Evolutionary conservation across 2,113 vertebrate species (phyloP), one percentile per base, ranked within the genome.

Genomic region (Esox niger): DNA sequence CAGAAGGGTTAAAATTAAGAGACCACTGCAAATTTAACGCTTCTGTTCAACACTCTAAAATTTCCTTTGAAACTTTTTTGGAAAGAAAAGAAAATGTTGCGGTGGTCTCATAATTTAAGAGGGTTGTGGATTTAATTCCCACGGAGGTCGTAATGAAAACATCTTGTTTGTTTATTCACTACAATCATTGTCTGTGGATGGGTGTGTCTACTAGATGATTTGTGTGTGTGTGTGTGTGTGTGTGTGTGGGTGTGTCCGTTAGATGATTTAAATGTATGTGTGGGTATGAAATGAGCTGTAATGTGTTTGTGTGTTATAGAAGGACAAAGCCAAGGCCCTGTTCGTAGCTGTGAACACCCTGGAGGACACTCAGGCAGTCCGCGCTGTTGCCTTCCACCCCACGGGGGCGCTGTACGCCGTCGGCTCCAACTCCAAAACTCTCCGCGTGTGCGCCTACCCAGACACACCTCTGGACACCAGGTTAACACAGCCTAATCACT

Each of bases 381-480:
- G 97, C 67, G 95, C 97, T 0, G 96, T 99, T 75, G 95, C 97
- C 76, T 99, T 99, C 87, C 95, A 98, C 85, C 96, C 97, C 23
- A 90, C 93, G 55, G 97, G 97, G 57, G 88, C 82, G 6, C 90
- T 99, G 20, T 99, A 96, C 70, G 96, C 97, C 33, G 93, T 98
- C 2, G 97, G 97, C 71, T 99, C 97, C 74, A 99, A 99, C 88
- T 98, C 97, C 2, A 99, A 99, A 92, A 98, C 95, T 2, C 85
- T 99, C 75, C 89, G 97, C 79, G 96, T 99, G 10, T 99, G 97
- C 82, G 93, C 93, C 67, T 98, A 98, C 79, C 94, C 96, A 61
- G 94, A 96, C 38, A 84, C 89, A 17, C 38, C 38, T 17, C 90
- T 90, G 43, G 89, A 90, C 71, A 71, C 90, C 84, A 95, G 94